Evolutionary conservation across 2,113 vertebrate genomes (phyloP).

Genomic region (Corythoichthys intestinalis): DNA sequence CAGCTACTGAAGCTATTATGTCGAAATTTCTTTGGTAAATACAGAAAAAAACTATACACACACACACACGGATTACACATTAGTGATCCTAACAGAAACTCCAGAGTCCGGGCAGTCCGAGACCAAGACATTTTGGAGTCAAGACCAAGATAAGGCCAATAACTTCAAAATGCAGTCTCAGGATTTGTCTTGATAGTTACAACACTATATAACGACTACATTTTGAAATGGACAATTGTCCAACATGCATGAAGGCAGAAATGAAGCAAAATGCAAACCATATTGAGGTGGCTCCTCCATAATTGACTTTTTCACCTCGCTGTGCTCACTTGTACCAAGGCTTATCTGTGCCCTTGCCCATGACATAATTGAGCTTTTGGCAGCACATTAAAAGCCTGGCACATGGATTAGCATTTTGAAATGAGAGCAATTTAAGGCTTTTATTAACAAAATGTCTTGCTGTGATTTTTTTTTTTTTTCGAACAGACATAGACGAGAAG

Average conservation of each 20-base stretch:
- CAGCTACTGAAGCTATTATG: no score
- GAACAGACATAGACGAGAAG: conserved; percentile 35
- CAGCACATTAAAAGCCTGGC: conserved; percentile 36
- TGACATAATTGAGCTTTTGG: conserved; percentile 64
- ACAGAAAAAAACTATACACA: no score
- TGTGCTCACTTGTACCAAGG: conserved; percentile 53
- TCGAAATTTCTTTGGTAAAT: no score
- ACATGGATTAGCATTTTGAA: conserved; percentile 58
- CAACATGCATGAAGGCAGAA: conserved; percentile 43
- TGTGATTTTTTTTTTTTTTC: conserved; percentile 8
- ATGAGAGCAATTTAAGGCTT: conserved; percentile 46
- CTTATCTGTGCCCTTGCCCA: conserved; percentile 65
- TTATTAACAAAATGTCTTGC: conserved; percentile 44
- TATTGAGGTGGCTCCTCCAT: conserved; percentile 41
- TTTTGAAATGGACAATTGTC: conserved; percentile 46
- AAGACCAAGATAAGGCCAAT: no score
- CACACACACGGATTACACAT: no score
- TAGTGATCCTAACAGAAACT: no score
- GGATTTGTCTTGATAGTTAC: neutral
- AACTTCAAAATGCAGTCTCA: no score
- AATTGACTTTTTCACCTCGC: conserved; percentile 58
- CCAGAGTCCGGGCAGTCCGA: no score
- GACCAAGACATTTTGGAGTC: no score
- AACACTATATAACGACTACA: conserved; percentile 5
- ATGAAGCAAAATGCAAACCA: conserved; percentile 51